These are phyloP conservation scores for Sorex maritimensis DNA, from an alignment of 2,797 vertebrate genomes.

Conservation along the genomic window DNA sequence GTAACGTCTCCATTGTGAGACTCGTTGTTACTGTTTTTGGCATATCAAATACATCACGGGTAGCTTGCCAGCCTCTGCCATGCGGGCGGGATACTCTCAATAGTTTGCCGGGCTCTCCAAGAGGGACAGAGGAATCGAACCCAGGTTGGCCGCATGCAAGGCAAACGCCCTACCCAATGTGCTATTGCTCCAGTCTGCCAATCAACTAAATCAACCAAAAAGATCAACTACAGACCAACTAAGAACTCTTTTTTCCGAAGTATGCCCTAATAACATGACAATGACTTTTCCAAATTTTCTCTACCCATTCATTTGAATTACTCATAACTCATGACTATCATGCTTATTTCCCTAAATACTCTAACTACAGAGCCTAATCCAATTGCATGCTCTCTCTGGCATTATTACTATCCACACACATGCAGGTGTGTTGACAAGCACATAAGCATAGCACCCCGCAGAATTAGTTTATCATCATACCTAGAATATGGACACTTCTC, in stretches of 20 bases:
- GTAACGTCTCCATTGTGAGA: too few species aligned
- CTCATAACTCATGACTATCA: slow-evolving; percentile 54
- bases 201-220: background rate
- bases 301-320: slow-evolving; percentile 46
- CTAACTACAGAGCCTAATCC: slow-evolving; percentile 57
- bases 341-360: slow-evolving; percentile 34
- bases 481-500: slow-evolving; percentile 14
- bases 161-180: too few species aligned
- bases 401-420: slow-evolving; percentile 29
- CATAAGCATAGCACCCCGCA: background rate
- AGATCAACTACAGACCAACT: too few species aligned
- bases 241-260: slow-evolving; percentile 65
- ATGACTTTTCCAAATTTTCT: slow-evolving; percentile 61
- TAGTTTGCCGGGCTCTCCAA: too few species aligned
- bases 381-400: slow-evolving; percentile 49
- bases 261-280: slow-evolving; percentile 4
- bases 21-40: too few species aligned
- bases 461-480: slow-evolving; percentile 59
- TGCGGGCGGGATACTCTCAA: too few species aligned
- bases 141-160: too few species aligned
- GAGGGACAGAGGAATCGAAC: too few species aligned
- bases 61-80: too few species aligned
- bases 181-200: too few species aligned
- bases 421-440: background rate
- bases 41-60: too few species aligned